Evolutionary conservation across 1,140 invertebrate genomes (phyloP).

Genomic region (Drosophila aff.): DNA sequence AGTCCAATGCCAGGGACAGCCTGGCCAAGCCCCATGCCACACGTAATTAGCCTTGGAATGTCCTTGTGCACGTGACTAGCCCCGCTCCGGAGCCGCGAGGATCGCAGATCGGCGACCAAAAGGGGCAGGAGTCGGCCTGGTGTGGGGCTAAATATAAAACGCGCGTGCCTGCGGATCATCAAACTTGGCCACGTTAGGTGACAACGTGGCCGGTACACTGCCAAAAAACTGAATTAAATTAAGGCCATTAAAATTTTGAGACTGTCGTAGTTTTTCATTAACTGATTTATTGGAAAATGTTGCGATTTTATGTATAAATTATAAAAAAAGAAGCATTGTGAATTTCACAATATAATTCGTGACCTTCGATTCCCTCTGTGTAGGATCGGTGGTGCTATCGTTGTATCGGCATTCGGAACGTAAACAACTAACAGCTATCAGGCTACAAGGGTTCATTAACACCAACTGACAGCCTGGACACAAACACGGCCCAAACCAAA

Average conservation of each 20-base stretch:
- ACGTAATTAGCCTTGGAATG: slow-evolving; percentile 84
- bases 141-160: slow-evolving; percentile 78
- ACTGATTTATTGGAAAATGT: neutral
- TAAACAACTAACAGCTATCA: slow-evolving; percentile 70
- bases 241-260: neutral
- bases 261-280: neutral
- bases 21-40: slow-evolving; percentile 58
- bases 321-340: neutral
- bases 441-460: slow-evolving; percentile 77
- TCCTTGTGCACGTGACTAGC: slow-evolving; percentile 81
- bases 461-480: slow-evolving; percentile 55
- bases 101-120: slow-evolving; percentile 1
- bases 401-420: slow-evolving; percentile 53
- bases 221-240: neutral
- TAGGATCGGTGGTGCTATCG: slow-evolving; percentile 30
- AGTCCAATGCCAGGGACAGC: slow-evolving; percentile 6
- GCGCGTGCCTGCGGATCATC: slow-evolving; percentile 77
- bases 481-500: slow-evolving; percentile 41
- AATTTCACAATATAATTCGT: neutral
- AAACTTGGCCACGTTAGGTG: slow-evolving; percentile 68
- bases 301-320: neutral
- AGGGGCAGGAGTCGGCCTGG: slow-evolving; percentile 26
- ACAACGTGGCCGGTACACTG: slow-evolving; percentile 29
- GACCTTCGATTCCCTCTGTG: slow-evolving; percentile 1
- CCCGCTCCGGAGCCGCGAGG: slow-evolving; percentile 35